Base-by-base conservation (phyloP, 2,888 invertebrate genomes). In the Anthrax anthrax region DNA sequence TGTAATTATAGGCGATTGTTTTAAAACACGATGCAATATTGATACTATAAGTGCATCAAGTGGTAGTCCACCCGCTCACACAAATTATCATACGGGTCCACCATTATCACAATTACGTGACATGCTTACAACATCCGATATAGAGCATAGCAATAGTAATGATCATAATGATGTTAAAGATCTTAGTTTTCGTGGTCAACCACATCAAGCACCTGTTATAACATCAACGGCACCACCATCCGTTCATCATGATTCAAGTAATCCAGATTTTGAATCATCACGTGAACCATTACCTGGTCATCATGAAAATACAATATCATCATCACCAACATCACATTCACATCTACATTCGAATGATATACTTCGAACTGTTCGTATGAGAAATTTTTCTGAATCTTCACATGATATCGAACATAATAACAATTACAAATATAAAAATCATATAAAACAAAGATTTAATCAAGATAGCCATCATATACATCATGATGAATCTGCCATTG, bases 381-480 rank as follows among this genome's bases (percentile, higher is more conserved):
- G 68, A 42, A 67, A 67, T 54, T 64, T 64, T 37, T 68, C 69
- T 4, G 69, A 69, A 52, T 66, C 65, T 16, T 67, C 67, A 46
- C 67, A 67, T 52, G 69, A 68, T 41, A 60, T 66, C 47, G 66
- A 66, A 52, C 70, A 61, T 57, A 67, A 56, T 47, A 64, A 75
- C 41, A 77, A 77, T 56, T 94, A 92, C 71, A 94, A 94, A 70
- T 94, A 91, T 71, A 95, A 95, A 70, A 92, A 87, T 58, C 87
- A 84, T 61, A 94, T 95, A 54, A 90, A 92, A 60, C 81, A 91
- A 62, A 73, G 94, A 49, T 94, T 94, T 54, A 77, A 77, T 2
- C 71, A 75, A 51, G 77, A 68, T 48, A 47, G 62, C 37, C 55
- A 73, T 19, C 73, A 73, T 52, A 13, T 51, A 39, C 65, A 67